These are phyloP conservation scores for Saguinus midas DNA, from an alignment of 2,113 vertebrate genomes.

Conservation along the genomic window DNA sequence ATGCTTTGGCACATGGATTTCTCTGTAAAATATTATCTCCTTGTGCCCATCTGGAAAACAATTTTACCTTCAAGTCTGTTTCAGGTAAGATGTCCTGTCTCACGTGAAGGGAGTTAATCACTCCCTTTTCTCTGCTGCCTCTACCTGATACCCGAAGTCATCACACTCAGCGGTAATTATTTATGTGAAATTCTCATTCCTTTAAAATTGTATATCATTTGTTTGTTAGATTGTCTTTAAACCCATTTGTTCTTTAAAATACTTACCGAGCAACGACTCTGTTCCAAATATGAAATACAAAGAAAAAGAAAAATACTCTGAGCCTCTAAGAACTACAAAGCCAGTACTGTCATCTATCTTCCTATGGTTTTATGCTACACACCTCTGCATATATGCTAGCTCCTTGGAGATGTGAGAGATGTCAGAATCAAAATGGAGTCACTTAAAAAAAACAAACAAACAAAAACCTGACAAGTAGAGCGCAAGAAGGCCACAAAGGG, in stretches of 20 bases:
- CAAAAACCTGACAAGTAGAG: not conserved
- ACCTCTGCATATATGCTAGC: not conserved
- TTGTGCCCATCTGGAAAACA: not conserved
- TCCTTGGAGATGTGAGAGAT: not conserved
- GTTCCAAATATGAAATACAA: constrained; percentile 11
- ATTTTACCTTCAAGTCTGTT: not conserved
- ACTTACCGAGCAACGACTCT: not conserved
- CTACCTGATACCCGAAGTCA: not conserved
- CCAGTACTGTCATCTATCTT: not conserved
- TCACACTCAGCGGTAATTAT: not conserved
- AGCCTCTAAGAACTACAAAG: not conserved
- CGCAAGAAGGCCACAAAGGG: not conserved
- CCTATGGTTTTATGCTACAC: not conserved
- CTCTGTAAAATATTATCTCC: not conserved
- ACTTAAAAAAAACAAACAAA: not conserved
- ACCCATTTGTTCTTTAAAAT: not conserved
- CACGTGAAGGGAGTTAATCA: not conserved
- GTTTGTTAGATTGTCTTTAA: not conserved
- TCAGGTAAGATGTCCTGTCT: not conserved
- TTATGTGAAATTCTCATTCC: not conserved
- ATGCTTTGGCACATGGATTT: not conserved
- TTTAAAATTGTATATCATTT: not conserved
- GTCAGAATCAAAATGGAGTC: not conserved
- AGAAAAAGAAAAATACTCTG: not conserved
- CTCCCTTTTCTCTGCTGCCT: not conserved